Evolutionary conservation across 2,113 vertebrate genomes (phyloP).

Genomic region (Pseudolaguvia tuberculata): DNA sequence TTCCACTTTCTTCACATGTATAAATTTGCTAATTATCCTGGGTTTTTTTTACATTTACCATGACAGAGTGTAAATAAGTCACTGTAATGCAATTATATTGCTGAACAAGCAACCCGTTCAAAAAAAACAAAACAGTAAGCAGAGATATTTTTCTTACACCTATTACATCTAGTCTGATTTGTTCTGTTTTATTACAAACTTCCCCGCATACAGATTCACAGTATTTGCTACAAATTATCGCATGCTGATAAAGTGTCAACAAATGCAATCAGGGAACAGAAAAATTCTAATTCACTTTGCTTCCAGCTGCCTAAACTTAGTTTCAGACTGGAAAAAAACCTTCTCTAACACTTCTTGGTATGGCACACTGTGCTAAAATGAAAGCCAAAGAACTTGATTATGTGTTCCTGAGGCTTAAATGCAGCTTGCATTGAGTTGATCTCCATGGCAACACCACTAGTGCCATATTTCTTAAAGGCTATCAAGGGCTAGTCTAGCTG

Average conservation of each 20-base stretch:
- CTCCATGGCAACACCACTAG: conserved; percentile 57
- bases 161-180: not conserved
- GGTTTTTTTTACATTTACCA: not conserved
- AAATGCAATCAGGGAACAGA: conserved; percentile 1
- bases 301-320: conserved; percentile 9
- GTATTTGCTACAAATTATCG: not conserved
- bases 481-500: conserved; percentile 65
- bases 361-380: conserved; percentile 25
- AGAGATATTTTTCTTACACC: not conserved
- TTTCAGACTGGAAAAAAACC: not conserved
- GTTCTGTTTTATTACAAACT: not conserved
- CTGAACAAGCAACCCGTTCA: not conserved
- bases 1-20: no score
- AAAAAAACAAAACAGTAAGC: not conserved
- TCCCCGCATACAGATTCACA: not conserved
- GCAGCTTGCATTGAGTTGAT: conserved; percentile 57
- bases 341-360: conserved; percentile 26
- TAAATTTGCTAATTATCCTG: no score
- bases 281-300: not conserved
- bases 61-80: not conserved
- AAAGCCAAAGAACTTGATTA: conserved; percentile 48
- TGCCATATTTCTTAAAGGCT: conserved; percentile 61
- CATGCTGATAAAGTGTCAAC: conserved; percentile 17
- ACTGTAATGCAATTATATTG: not conserved
- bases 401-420: conserved; percentile 48